These are phyloP conservation scores for Chrysocyon brachyurus DNA, from an alignment of 2,797 vertebrate genomes.

Conservation along the genomic window DNA sequence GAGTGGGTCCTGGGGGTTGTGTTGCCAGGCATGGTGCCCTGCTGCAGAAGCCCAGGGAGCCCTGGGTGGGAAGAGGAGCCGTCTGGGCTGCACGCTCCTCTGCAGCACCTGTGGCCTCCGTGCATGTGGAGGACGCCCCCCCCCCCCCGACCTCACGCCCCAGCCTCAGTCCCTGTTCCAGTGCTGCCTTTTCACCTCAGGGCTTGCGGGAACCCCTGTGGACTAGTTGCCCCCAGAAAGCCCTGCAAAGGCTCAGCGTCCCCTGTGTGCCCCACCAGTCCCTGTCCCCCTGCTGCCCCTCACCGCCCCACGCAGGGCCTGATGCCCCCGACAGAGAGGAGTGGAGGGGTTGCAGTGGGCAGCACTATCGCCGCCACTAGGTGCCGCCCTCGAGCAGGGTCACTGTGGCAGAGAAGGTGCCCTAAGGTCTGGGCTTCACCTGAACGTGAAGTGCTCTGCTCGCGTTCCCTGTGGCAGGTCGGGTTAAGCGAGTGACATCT, in stretches of 20 bases:
- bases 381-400: neutral
- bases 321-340: neutral
- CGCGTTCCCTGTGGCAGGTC: neutral
- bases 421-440: neutral
- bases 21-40: neutral
- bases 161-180: neutral
- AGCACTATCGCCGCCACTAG: neutral
- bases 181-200: neutral
- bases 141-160: neutral
- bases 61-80: neutral
- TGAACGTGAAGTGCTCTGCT: neutral
- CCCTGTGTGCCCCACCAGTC: neutral
- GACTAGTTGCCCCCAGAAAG: too few species aligned
- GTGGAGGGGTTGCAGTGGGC: neutral
- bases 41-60: neutral
- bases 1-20: fast-evolving
- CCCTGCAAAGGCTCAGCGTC: neutral
- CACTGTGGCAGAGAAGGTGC: neutral
- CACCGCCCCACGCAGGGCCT: too few species aligned
- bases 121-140: fast-evolving
- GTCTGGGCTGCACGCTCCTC: fast-evolving
- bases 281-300: neutral
- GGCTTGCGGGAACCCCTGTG: neutral
- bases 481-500: neutral
- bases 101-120: fast-evolving